These are phyloP conservation scores for Castor canadensis DNA, from an alignment of 2,113 vertebrate genomes.

Conservation along the genomic window DNA sequence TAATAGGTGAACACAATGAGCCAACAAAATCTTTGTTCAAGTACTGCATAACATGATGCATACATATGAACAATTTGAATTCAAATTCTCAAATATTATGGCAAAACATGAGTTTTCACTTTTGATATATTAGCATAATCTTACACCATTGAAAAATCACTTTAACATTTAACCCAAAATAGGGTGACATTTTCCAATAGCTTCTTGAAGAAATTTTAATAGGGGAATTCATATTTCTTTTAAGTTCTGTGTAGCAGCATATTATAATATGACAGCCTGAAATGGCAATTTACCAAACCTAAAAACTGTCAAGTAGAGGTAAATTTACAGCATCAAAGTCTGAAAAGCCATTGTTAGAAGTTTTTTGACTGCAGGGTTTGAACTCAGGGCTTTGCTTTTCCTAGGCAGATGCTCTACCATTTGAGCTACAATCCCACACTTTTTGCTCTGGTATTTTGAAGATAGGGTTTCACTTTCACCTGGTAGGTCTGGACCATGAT, in stretches of 20 bases:
- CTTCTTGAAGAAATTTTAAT: neutral
- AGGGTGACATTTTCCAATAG: neutral
- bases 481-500: too few species aligned
- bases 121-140: neutral
- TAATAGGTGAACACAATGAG: slow-evolving; percentile 46
- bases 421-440: too few species aligned
- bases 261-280: neutral
- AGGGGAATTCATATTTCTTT: neutral
- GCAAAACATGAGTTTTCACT: neutral
- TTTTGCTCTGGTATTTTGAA: too few species aligned
- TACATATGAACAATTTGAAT: neutral
- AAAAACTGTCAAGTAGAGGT: neutral
- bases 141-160: neutral
- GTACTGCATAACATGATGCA: neutral
- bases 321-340: neutral
- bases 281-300: neutral
- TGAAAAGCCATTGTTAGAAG: neutral
- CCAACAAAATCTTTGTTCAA: slow-evolving; percentile 29
- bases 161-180: neutral
- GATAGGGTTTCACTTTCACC: too few species aligned
- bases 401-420: too few species aligned
- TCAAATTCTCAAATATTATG: neutral
- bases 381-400: too few species aligned
- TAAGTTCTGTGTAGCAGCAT: neutral
- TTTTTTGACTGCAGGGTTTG: too few species aligned